phyloP scores from a whole-genome alignment of 1,140 invertebrate genomes.

The Drosophila nasuta region DNA sequence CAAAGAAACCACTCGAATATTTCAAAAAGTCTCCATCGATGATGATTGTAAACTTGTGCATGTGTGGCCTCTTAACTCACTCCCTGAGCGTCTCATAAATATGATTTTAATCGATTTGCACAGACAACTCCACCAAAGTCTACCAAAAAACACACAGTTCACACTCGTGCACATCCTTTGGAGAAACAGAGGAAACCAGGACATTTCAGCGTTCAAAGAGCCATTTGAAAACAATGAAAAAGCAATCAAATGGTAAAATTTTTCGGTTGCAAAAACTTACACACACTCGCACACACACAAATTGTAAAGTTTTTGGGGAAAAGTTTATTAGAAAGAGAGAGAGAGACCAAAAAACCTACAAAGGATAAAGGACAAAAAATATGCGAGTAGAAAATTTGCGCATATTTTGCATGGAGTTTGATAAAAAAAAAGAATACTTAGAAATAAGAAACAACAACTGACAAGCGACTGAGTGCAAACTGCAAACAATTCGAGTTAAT shows the following conservation, averaged over 20 bases:
- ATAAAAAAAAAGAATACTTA: slow-evolving; percentile 32
- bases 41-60: slow-evolving; percentile 3
- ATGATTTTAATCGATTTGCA: slow-evolving; percentile 79
- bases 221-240: slow-evolving; percentile 82
- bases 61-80: slow-evolving; percentile 10
- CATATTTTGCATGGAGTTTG: slow-evolving; percentile 59
- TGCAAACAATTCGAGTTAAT: slow-evolving; percentile 58
- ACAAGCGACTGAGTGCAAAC: slow-evolving; percentile 37
- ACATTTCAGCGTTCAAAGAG: slow-evolving; percentile 46
- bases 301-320: slow-evolving; percentile 63
- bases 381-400: slow-evolving; percentile 20
- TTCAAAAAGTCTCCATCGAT: neutral
- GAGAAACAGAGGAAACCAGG: neutral
- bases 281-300: slow-evolving; percentile 37
- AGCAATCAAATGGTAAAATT: slow-evolving; percentile 71
- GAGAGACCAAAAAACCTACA: slow-evolving; percentile 22
- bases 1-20: neutral
- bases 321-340: slow-evolving; percentile 27
- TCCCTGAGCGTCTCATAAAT: slow-evolving; percentile 61
- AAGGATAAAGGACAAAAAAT: slow-evolving; percentile 29
- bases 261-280: slow-evolving; percentile 41
- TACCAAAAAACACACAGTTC: neutral
- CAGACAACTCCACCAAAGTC: slow-evolving; percentile 28
- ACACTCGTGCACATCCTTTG: too few relatives aligned
- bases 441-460: slow-evolving; percentile 8